Evolutionary conservation across 2,888 invertebrate genomes (phyloP).

Genomic region (Ectropis crepuscularia): DNA sequence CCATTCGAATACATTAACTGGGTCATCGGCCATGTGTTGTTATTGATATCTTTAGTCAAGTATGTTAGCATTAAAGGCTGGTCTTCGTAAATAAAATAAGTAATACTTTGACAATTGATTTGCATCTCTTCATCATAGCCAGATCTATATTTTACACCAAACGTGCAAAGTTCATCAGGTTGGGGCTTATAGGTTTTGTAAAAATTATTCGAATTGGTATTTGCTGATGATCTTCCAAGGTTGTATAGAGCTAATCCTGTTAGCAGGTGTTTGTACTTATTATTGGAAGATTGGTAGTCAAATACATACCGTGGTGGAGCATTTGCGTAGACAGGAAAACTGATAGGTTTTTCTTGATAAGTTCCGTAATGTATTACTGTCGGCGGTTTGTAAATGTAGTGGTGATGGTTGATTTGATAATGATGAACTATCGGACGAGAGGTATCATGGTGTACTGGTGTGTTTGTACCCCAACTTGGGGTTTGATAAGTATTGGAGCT

Average conservation of each 20-base stretch:
- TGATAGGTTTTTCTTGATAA: slow-evolving; percentile 12
- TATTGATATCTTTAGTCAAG: slow-evolving; percentile 9
- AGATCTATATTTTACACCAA: slow-evolving; percentile 35
- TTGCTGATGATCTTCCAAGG: slow-evolving; percentile 33
- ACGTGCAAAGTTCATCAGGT: slow-evolving; percentile 40
- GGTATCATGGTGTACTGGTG: slow-evolving; percentile 3
- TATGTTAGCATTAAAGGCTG: slow-evolving; percentile 3
- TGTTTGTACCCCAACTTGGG: slow-evolving; percentile 8
- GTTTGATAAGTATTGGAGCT: slow-evolving; percentile 9
- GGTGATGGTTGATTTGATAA: slow-evolving; percentile 7
- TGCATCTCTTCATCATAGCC: slow-evolving; percentile 35
- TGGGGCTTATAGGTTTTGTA: slow-evolving; percentile 28
- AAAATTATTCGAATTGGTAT: slow-evolving; percentile 11
- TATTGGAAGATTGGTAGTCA: slow-evolving; percentile 40
- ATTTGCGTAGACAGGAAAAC: slow-evolving; percentile 36
- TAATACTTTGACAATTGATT: slow-evolving; percentile 39
- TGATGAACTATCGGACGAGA: not conserved
- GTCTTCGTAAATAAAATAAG: slow-evolving; percentile 36
- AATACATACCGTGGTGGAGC: slow-evolving; percentile 39
- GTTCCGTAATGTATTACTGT: slow-evolving; percentile 18
- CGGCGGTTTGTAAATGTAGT: slow-evolving; percentile 24
- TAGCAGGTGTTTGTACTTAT: slow-evolving; percentile 39
- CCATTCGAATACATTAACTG: slow-evolving; percentile 24
- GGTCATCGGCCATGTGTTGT: slow-evolving; percentile 10
- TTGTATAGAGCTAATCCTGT: slow-evolving; percentile 44